Evolutionary conservation across 2,113 vertebrate species (phyloP), one percentile per base, ranked within the genome.

Genomic region (Labeo rohita): DNA sequence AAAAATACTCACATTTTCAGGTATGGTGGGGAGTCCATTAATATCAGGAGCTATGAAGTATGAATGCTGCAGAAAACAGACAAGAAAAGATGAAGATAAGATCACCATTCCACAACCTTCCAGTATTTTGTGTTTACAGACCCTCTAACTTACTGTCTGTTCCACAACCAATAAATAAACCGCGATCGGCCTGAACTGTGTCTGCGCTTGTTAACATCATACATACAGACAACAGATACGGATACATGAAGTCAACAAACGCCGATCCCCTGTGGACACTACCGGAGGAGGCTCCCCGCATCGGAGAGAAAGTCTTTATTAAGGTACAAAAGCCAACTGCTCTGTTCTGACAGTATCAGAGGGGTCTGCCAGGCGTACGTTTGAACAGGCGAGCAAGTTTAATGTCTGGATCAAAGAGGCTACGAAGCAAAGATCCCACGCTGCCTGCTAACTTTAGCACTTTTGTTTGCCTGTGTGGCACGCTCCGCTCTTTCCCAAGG

Each of bases 1-100:
- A 77, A 63, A 34, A 52, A 93, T 94, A 98, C 98, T 98, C 93
- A 99, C 98, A 85, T 95, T 99, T 96, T 99, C 98, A 70, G 98
- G 98, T 92, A 99, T 98, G 65, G 98, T 98, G 90, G 98, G 98
- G 90, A 99, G 96, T 95, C 98, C 96, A 94, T 96, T 97, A 91
- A 96, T 87, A 94, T 99, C 97, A 90, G 98, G 98, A 91, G 97
- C 96, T 93, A 99, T 97, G 96, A 99, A 99, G 95, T 95, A 98
- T 28, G 96, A 97, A 93, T 98, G 97, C 98, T 99, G 90, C 90
- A 91, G 87, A 92, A 91, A 54, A 86, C 39, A 82, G 36, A 87
- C 43, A 77, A 80, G 74, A 86, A 82, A 63, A 82, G 56, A 87
- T 74, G 36, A 85, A 77, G 54, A 50, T 80, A 63, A 84, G 80